These are phyloP conservation scores for Caenorhabditis sp. DNA, from an alignment of 2,888 invertebrate genomes.

Conservation along the genomic window DNA sequence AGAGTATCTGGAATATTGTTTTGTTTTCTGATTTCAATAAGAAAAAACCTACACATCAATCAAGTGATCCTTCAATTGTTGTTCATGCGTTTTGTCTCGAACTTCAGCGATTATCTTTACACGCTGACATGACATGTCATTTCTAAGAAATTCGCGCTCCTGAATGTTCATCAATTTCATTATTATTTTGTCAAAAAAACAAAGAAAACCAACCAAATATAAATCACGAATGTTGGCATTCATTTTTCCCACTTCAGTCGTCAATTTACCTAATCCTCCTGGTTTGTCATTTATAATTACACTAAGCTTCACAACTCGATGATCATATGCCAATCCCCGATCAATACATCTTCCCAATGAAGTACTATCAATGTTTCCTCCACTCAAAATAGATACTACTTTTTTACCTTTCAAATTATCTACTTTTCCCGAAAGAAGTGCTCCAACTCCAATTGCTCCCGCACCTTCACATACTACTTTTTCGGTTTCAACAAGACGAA, in stretches of 20 bases:
- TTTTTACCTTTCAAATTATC: slow-evolving; percentile 41
- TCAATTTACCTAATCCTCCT: slow-evolving; percentile 72
- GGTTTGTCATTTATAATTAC: slow-evolving; percentile 73
- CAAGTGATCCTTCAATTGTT: slow-evolving; percentile 73
- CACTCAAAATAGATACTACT: slow-evolving; percentile 73
- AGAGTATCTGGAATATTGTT: slow-evolving; percentile 5
- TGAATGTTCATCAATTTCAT: too few relatives aligned
- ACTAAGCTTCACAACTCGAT: slow-evolving; percentile 72
- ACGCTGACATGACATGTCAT: slow-evolving; percentile 81
- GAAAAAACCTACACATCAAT: slow-evolving; percentile 6
- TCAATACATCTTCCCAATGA: slow-evolving; percentile 72
- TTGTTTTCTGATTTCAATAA: not conserved
- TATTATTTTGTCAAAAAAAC: not conserved
- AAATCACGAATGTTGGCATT: slow-evolving; percentile 30
- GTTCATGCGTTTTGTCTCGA: slow-evolving; percentile 81
- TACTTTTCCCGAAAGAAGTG: slow-evolving; percentile 82
- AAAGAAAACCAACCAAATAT: slow-evolving; percentile 14
- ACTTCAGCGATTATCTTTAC: slow-evolving; percentile 85
- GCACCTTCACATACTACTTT: slow-evolving; percentile 85
- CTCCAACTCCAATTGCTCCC: slow-evolving; percentile 84
- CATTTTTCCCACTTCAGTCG: slow-evolving; percentile 70
- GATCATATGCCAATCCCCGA: slow-evolving; percentile 77
- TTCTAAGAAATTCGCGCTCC: slow-evolving; percentile 89
- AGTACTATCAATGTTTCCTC: slow-evolving; percentile 75
- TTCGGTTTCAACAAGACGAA: slow-evolving; percentile 72